Base-by-base conservation (phyloP, 2,113 vertebrate genomes). In the Ptilorrhoa leucosticta region DNA sequence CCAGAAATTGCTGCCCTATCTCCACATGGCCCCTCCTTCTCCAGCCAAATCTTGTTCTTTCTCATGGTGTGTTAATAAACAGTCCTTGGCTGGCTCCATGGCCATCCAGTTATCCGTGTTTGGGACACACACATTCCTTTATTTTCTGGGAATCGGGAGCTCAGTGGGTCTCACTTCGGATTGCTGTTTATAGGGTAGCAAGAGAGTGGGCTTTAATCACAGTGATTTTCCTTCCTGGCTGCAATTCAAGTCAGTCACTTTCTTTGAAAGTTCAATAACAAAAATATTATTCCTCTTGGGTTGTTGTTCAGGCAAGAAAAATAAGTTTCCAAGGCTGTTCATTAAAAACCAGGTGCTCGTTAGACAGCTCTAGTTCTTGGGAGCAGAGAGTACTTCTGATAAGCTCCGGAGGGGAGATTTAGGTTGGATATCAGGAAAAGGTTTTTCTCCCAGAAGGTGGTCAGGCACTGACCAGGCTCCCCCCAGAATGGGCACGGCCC, bases 151-250 rank as follows among this genome's bases (percentile, higher is more conserved):
- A 40, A 9, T 1, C 5, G 1, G 39, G 28, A 82, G 20, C 39
- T 68, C 45, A 14, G 30, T 21, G 39, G 45, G 14, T 45, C 33
- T 66, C 60, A 39, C 33, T 82, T 60, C 8, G 20, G 11, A 31
- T 4, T 0, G 0, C n/a, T 21, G 19, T 66, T 82, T 89, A 22
- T 26, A 26, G 69, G 17, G 13, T 51, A 0, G 0, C 27, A 58
- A 37, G 27, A 72, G 7, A 37, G 22, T 65, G 44, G 44, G 33
- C 33, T 82, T 68, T n/a, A 39, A 30, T 51, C 39, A 33, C n/a
- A 30, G 16, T 13, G 39, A 26, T n/a, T 60, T 82, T 37, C 28
- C 23, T 26, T 53, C 69, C 28, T 60, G 61, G 37, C 53, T 58
- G 53, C 61, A 60, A 11, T 60, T 75, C 0, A 0, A 53, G 11